phyloP scores from a whole-genome alignment of 1,140 invertebrate species.

The Philaenus spumarius region DNA sequence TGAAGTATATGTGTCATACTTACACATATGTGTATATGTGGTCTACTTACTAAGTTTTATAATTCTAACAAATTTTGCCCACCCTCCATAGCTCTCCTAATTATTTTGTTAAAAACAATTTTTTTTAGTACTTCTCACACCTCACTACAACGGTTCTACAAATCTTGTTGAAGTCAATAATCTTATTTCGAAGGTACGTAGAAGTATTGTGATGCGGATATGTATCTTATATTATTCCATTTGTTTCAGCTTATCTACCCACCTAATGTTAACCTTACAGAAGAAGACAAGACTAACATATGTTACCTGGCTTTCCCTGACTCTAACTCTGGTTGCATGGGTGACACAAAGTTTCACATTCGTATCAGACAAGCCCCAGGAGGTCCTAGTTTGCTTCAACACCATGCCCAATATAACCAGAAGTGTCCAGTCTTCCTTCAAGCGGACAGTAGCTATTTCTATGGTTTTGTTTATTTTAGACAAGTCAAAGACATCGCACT shows the following conservation, averaged over 20 bases:
- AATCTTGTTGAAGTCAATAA: no score
- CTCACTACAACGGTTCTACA: no score
- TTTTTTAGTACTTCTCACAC: no score
- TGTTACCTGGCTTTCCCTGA: constrained; percentile 98
- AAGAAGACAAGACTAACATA: constrained; percentile 94
- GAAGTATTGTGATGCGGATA: no score
- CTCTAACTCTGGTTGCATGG: constrained; percentile 98
- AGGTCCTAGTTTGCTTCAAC: constrained; percentile 3
- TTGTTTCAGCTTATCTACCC: constrained; percentile 76
- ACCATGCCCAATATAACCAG: constrained; percentile 54
- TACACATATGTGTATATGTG: no score
- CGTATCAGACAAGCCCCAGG: constrained; percentile 54
- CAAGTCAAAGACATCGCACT: constrained; percentile 93
- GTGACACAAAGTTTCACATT: constrained; percentile 95
- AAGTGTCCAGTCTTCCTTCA: constrained; percentile 65
- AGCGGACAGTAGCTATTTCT: constrained; percentile 74
- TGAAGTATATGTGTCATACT: no score
- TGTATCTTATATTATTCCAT: no score
- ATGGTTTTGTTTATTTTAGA: constrained; percentile 97
- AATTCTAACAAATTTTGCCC: no score
- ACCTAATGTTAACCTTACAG: constrained; percentile 67
- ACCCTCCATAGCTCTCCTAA: no score
- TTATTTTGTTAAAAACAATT: no score
- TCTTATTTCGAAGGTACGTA: no score
- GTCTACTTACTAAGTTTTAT: no score